These are phyloP conservation scores for Pao palembangensis DNA, from an alignment of 2,113 vertebrate species.

Conservation along the genomic window DNA sequence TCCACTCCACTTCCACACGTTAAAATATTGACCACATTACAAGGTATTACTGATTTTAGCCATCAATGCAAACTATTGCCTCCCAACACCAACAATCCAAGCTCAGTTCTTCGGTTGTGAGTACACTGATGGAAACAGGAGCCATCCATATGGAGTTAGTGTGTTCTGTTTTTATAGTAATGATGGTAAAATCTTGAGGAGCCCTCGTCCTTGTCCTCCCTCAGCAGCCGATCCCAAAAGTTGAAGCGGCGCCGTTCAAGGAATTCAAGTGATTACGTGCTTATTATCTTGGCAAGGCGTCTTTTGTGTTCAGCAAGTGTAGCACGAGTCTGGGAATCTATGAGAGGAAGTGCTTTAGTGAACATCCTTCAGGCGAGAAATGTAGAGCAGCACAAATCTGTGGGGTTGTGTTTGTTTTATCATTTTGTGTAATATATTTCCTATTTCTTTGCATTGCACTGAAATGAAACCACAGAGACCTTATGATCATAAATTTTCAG, in stretches of 20 bases:
- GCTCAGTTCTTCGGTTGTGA: conserved; percentile 32
- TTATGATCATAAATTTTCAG: conserved; percentile 48
- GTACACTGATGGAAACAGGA: conserved; percentile 42
- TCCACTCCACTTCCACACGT: conserved; percentile 32
- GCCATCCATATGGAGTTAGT: conserved; percentile 44
- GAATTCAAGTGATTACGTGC: conserved; percentile 45
- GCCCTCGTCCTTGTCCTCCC: conserved; percentile 24
- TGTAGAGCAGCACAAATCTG: conserved; percentile 20
- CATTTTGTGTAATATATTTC: conserved; percentile 10
- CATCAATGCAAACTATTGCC: too few species aligned
- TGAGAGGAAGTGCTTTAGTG: conserved; percentile 45
- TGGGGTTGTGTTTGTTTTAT: conserved; percentile 35
- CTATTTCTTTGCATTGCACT: conserved; percentile 38
- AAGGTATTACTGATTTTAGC: conserved; percentile 43
- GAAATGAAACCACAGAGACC: conserved; percentile 44
- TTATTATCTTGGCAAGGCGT: conserved; percentile 44
- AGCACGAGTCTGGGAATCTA: conserved; percentile 31
- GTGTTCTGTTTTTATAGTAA: too few species aligned
- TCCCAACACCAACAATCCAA: conserved; percentile 29
- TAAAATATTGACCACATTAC: conserved; percentile 50
- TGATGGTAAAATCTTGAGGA: conserved; percentile 22
- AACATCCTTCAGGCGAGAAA: conserved; percentile 34
- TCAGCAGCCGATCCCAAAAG: conserved; percentile 16
- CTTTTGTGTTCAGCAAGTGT: conserved; percentile 21
- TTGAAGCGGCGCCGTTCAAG: conserved; percentile 21